These are phyloP conservation scores for Nesidiocoris tenuis DNA, from an alignment of 2,888 invertebrate genomes.

Conservation along the genomic window DNA sequence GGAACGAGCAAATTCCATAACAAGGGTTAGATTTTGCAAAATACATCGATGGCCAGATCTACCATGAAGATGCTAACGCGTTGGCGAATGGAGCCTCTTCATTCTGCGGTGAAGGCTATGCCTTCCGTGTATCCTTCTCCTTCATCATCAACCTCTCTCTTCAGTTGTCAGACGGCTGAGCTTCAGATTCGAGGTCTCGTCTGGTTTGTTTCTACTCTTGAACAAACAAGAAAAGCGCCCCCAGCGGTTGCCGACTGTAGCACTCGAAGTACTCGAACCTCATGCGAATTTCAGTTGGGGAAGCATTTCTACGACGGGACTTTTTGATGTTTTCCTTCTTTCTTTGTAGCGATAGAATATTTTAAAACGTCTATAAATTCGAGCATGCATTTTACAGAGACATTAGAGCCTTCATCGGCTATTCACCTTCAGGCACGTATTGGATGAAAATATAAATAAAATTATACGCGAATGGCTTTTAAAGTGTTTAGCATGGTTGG, in stretches of 20 bases:
- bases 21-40: too few species aligned
- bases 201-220: neutral
- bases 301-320: neutral
- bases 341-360: neutral
- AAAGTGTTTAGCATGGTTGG: too few species aligned
- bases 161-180: neutral
- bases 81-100: too few species aligned
- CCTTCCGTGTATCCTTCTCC: neutral
- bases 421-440: neutral
- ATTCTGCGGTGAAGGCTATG: neutral
- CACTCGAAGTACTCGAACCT: neutral
- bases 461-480: too few species aligned
- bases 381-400: neutral
- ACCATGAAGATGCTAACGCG: too few species aligned
- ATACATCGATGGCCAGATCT: too few species aligned
- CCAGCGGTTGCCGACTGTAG: neutral
- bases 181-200: neutral
- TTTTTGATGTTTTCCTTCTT: neutral
- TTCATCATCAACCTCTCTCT: neutral
- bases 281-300: neutral
- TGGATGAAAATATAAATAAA: too few species aligned
- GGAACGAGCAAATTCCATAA: too few species aligned
- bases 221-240: neutral
- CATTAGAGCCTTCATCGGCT: neutral
- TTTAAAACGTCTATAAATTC: neutral